These are phyloP conservation scores for Lycopodina hypogea DNA, from an alignment of 37 sponge, comb jelly and placozoan species.

Conservation along the genomic window DNA sequence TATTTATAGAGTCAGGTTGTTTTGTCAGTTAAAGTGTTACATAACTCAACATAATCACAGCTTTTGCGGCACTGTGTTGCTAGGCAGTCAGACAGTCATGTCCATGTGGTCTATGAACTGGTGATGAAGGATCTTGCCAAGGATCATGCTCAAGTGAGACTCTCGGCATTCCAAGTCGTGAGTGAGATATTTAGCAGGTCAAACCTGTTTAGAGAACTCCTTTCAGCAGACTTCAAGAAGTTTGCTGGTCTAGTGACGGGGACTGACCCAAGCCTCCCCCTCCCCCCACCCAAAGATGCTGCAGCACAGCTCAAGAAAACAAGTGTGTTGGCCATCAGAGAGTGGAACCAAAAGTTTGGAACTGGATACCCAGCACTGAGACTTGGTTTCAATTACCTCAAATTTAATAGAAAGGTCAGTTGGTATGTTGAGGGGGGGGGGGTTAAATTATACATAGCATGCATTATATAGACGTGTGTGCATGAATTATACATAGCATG, in stretches of 20 bases:
- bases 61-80: background rate
- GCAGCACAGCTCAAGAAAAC: slow-evolving; percentile 64
- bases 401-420: slow-evolving; percentile 66
- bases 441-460: too few species aligned
- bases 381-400: slow-evolving; percentile 74
- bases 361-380: slow-evolving; percentile 72
- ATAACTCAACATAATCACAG: background rate
- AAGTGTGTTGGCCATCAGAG: slow-evolving; percentile 57
- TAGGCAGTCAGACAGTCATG: slow-evolving; percentile 46
- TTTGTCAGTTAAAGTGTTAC: too few species aligned
- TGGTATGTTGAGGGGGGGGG: background rate
- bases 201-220: slow-evolving; percentile 70
- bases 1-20: too few species aligned
- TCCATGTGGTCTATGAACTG: slow-evolving; percentile 33
- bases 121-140: slow-evolving; percentile 57
- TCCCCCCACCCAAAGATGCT: slow-evolving; percentile 68
- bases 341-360: slow-evolving; percentile 80
- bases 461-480: background rate
- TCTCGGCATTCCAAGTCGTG: slow-evolving; percentile 63
- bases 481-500: background rate
- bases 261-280: slow-evolving; percentile 45
- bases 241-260: slow-evolving; percentile 51
- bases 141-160: slow-evolving; percentile 75
- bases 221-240: slow-evolving; percentile 48
- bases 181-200: slow-evolving; percentile 70